phyloP scores from a whole-genome alignment of 2,113 vertebrate genomes.

The Pheucticus melanocephalus region DNA sequence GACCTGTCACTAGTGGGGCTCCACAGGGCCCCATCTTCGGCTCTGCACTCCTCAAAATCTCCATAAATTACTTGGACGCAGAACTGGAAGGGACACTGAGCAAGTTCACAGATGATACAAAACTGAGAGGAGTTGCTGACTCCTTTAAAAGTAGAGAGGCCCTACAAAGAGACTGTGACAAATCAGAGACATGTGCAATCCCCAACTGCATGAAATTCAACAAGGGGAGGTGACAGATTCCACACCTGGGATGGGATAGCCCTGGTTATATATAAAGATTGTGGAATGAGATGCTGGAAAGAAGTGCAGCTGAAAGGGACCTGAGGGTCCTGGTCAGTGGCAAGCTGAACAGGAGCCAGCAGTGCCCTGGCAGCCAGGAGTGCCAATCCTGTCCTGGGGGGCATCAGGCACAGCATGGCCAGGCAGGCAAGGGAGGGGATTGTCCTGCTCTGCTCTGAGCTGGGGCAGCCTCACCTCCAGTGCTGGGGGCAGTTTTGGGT shows the following conservation, averaged over 20 bases:
- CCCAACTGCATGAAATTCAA: fast-evolving
- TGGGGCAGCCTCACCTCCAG: fast-evolving
- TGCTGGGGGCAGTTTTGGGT: fast-evolving
- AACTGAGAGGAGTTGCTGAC: not conserved
- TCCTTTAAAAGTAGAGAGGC: fast-evolving
- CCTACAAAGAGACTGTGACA: fast-evolving
- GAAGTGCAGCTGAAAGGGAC: not conserved
- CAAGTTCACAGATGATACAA: not conserved
- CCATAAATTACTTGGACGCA: fast-evolving
- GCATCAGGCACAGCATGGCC: not conserved
- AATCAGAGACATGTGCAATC: too few species aligned
- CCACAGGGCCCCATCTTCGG: not conserved
- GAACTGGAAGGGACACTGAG: not conserved
- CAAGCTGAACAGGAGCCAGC: fast-evolving
- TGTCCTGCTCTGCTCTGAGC: fast-evolving
- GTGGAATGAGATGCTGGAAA: not conserved
- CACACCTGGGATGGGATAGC: not conserved
- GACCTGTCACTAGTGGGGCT: not conserved
- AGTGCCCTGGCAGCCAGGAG: not conserved
- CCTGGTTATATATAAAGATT: fast-evolving
- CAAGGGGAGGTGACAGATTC: not conserved
- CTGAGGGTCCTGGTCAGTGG: fast-evolving
- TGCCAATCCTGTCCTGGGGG: fast-evolving
- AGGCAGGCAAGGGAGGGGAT: fast-evolving
- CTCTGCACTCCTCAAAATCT: not conserved